A percentile compares a stretch with the other conserved stretches of the same genome.
Evolutionary conservation across 2,888 invertebrate genomes (phyloP).

Genomic region (Helleia helle): DNA sequence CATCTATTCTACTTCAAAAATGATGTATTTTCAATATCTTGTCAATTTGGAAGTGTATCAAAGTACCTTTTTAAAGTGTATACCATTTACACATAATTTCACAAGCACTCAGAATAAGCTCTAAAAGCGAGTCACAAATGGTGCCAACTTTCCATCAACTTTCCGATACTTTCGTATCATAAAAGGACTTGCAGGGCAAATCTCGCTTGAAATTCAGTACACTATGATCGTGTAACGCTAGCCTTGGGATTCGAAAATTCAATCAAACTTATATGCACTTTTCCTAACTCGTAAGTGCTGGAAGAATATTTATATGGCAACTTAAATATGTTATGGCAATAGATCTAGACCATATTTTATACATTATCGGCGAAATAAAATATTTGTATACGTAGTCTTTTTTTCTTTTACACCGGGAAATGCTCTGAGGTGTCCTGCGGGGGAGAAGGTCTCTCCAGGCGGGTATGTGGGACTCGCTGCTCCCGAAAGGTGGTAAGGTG

Average conservation of each 20-base stretch:
- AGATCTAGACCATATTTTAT: too few relatives aligned
- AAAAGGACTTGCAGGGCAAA: conserved; percentile 26
- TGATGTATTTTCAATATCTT: not conserved
- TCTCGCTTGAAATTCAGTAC: conserved; percentile 29
- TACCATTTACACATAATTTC: conserved; percentile 11
- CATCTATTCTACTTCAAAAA: too few relatives aligned
- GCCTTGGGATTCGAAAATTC: conserved; percentile 9
- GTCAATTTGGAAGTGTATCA: not conserved
- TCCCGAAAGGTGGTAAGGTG: too few relatives aligned
- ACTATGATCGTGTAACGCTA: conserved; percentile 13
- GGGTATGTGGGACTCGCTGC: too few relatives aligned
- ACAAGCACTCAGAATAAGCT: conserved; percentile 18
- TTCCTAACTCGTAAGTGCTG: not conserved
- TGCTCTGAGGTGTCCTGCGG: too few relatives aligned
- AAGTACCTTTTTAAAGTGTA: not conserved
- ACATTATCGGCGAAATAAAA: too few relatives aligned
- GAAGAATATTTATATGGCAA: too few relatives aligned
- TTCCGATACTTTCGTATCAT: conserved; percentile 31
- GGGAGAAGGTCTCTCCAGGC: too few relatives aligned
- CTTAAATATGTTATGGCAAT: too few relatives aligned
- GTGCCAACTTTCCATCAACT: conserved; percentile 28
- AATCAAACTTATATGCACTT: conserved; percentile 6
- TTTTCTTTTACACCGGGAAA: too few relatives aligned
- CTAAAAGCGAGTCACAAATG: conserved; percentile 22
- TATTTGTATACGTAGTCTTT: too few relatives aligned